Percentiles rank a stretch among this genome's conserved stretches.
Conservation (phyloP, 2,113 vertebrate species). For the Myrmecophaga tridactyla region DNA sequence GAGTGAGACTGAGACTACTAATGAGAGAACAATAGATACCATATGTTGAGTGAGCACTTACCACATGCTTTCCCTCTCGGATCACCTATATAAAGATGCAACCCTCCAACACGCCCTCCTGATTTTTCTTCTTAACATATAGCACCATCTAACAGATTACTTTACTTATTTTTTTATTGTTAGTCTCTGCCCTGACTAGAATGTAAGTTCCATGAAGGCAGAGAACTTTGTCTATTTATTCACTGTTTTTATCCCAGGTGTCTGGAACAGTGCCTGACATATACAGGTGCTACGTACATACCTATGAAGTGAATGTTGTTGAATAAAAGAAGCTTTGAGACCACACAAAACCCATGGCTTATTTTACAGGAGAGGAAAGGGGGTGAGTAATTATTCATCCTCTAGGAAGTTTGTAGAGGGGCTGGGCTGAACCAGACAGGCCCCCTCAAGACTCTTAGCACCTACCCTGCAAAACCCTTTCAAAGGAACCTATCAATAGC, state of each 20-base stretch:
- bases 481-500: neutral
- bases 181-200: neutral
- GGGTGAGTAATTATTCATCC: neutral
- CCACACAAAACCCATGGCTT: neutral
- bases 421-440: neutral
- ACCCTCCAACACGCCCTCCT: neutral
- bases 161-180: neutral
- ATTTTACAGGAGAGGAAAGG: neutral
- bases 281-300: neutral
- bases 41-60: no score
- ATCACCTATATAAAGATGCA: neutral
- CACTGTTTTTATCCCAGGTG: neutral
- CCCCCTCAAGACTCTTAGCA: neutral
- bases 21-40: neutral
- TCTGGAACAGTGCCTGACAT: neutral
- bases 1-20: neutral
- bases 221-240: neutral
- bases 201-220: neutral
- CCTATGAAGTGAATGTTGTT: neutral
- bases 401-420: neutral
- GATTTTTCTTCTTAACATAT: neutral
- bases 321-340: neutral
- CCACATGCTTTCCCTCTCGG: neutral
- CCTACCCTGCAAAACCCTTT: neutral
- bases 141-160: no score